phyloP scores from a whole-genome alignment of 2,888 invertebrate species.

The Mystacides longicornis region DNA sequence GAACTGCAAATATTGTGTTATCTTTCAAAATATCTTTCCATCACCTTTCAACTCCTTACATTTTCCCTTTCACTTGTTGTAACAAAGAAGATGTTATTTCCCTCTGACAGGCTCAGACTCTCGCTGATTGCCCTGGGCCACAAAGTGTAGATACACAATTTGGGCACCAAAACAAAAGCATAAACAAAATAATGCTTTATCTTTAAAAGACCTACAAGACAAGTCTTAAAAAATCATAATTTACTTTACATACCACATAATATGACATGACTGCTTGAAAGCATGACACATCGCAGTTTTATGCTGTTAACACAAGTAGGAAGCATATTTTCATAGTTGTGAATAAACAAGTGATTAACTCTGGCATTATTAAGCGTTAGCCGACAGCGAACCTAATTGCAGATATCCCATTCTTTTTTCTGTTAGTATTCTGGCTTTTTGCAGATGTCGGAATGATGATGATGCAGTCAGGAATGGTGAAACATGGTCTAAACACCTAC shows the following conservation, averaged over 20 bases:
- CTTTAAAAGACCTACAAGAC: conserved; percentile 20
- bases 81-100: conserved; percentile 6
- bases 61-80: conserved; percentile 16
- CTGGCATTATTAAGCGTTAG: neutral
- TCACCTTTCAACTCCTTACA: neutral
- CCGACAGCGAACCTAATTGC: neutral
- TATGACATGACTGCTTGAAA: conserved; percentile 5
- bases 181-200: conserved; percentile 16
- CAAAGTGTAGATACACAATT: conserved; percentile 5
- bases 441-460: conserved; percentile 95
- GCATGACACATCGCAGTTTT: conserved; percentile 6
- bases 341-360: neutral
- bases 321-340: neutral
- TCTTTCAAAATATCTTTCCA: conserved; percentile 22
- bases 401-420: conserved; percentile 27
- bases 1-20: conserved; percentile 25
- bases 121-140: conserved; percentile 25
- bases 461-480: conserved; percentile 95
- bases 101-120: neutral
- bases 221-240: too few relatives aligned
- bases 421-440: conserved; percentile 60
- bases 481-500: conserved; percentile 75
- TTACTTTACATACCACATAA: conserved; percentile 8
- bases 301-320: conserved; percentile 10
- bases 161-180: too few relatives aligned